phyloP scores from a whole-genome alignment of 2,888 invertebrate species.

The Heteropelma amictum region DNA sequence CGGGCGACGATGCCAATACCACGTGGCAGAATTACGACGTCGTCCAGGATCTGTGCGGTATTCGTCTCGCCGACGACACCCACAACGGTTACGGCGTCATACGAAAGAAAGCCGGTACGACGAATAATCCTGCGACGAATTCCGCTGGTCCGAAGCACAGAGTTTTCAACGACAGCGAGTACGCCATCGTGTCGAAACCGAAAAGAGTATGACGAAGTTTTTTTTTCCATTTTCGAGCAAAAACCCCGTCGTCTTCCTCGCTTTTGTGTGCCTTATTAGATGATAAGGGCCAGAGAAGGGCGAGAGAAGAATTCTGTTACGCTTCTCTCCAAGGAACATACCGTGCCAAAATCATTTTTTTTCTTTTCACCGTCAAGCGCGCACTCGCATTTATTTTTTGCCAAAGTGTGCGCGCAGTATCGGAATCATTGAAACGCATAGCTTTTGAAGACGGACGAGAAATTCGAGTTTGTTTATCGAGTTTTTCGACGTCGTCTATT shows the following conservation, averaged over 20 bases:
- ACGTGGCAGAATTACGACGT: constrained; percentile 88
- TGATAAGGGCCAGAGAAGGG: constrained; percentile 11
- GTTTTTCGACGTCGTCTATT: neutral
- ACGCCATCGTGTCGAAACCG: constrained; percentile 91
- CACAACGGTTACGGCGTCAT: constrained; percentile 89
- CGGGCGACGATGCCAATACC: constrained; percentile 56
- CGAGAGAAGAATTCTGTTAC: neutral
- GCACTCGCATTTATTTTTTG: constrained; percentile 13
- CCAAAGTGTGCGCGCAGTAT: neutral
- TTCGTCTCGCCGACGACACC: constrained; percentile 88
- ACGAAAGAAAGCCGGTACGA: constrained; percentile 79
- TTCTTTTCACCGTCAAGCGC: neutral
- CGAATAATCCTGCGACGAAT: constrained; percentile 76
- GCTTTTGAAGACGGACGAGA: too few relatives aligned
- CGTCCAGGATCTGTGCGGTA: constrained; percentile 83
- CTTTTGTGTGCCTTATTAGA: constrained; percentile 46
- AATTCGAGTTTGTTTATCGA: neutral
- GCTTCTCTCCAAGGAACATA: constrained; percentile 21
- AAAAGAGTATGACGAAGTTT: constrained; percentile 85
- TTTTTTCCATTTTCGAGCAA: neutral
- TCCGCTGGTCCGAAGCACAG: constrained; percentile 82
- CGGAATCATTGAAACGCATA: neutral
- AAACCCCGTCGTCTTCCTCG: neutral
- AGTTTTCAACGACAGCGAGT: constrained; percentile 87
- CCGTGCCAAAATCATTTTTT: constrained; percentile 42